Evolutionary conservation across 1,140 invertebrate species (phyloP).

Genomic region (Solenopsis fugax): DNA sequence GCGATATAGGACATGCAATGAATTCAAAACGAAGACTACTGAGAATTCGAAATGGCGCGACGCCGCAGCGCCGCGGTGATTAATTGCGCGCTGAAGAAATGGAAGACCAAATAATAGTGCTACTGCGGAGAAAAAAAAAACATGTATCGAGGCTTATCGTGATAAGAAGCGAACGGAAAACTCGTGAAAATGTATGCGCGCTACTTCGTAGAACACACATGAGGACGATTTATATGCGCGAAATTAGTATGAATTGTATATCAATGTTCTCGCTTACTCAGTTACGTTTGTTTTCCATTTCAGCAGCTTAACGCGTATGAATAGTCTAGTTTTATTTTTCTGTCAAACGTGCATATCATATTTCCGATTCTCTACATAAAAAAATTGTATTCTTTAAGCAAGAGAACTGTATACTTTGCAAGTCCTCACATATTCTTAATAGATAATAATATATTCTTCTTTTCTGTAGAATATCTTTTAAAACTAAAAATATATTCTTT

Average conservation of each 20-base stretch:
- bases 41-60: slow-evolving; percentile 56
- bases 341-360: neutral
- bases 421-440: neutral
- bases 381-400: no score
- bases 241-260: slow-evolving; percentile 17
- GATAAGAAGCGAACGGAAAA: neutral
- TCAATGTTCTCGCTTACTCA: slow-evolving; percentile 3
- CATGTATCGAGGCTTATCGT: neutral
- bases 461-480: no score
- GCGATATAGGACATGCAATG: slow-evolving; percentile 38
- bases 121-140: neutral
- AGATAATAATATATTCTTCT: neutral
- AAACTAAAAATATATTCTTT: no score
- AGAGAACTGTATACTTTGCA: no score
- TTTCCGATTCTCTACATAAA: neutral
- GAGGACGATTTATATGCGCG: neutral
- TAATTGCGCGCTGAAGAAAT: slow-evolving; percentile 54
- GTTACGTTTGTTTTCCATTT: neutral
- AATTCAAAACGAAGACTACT: slow-evolving; percentile 44
- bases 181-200: slow-evolving; percentile 9
- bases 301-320: no score
- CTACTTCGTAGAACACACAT: neutral
- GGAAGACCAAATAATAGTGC: slow-evolving; percentile 40
- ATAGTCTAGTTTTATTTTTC: neutral
- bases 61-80: slow-evolving; percentile 49